phyloP scores from a whole-genome alignment of 92 coral and sea anemone genomes.

The Porites cylindrica region DNA sequence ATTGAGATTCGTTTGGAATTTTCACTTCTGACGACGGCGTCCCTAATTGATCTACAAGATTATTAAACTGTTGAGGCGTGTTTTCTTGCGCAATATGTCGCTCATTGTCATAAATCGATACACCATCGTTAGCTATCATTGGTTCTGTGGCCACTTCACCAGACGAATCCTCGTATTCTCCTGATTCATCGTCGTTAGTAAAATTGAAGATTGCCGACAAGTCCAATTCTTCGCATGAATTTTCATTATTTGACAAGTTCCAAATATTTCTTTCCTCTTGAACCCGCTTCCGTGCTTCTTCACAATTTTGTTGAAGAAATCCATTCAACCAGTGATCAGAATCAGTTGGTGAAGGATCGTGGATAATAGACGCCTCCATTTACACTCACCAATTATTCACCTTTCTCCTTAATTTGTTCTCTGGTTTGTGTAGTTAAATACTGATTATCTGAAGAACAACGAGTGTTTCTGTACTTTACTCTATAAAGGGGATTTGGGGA shows the following conservation, averaged over 20 bases:
- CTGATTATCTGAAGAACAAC: too few species aligned
- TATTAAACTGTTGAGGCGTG: neutral
- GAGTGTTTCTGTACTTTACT: too few species aligned
- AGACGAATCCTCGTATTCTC: constrained; percentile 1
- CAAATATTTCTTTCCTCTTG: constrained; percentile 32
- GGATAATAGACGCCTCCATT: neutral
- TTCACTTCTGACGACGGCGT: neutral
- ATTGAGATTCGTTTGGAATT: neutral
- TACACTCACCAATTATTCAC: too few species aligned
- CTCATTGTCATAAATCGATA: constrained; percentile 5
- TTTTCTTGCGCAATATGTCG: neutral
- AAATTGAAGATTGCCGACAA: constrained; percentile 37
- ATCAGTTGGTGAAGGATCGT: neutral
- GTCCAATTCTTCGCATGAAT: constrained; percentile 13
- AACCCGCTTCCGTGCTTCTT: constrained; percentile 40
- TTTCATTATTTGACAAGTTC: constrained; percentile 3
- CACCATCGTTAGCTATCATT: neutral
- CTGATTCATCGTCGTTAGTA: neutral
- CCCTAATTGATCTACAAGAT: neutral
- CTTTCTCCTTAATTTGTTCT: too few species aligned
- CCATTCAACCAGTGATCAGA: constrained; percentile 46
- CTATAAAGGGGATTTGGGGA: too few species aligned
- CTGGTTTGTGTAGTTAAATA: too few species aligned
- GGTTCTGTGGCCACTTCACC: neutral
- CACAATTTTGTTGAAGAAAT: constrained; percentile 38